A percentile compares a stretch with the other conserved stretches of the same genome.
These are phyloP conservation scores for Sphyrna mokarran DNA, from an alignment of 2,113 vertebrate genomes.

Conservation along the genomic window DNA sequence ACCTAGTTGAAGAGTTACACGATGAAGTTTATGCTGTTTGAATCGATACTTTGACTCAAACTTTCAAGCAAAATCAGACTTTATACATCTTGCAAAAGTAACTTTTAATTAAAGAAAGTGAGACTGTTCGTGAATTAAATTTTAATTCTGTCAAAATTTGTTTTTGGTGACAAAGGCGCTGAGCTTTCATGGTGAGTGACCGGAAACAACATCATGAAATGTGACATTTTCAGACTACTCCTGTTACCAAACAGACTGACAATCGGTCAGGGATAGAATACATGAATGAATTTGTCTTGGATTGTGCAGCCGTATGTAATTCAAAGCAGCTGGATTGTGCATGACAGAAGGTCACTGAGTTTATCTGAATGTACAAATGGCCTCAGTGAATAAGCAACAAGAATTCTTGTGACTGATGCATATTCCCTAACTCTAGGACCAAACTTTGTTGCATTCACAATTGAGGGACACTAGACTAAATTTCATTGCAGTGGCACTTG, in stretches of 20 bases:
- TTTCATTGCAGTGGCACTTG: too few species aligned
- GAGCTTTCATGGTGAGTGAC: not conserved
- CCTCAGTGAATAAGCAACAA: not conserved
- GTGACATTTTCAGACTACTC: not conserved
- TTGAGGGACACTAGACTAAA: not conserved
- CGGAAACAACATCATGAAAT: not conserved
- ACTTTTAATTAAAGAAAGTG: too few species aligned
- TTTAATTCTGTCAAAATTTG: not conserved
- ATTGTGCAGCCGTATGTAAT: not conserved
- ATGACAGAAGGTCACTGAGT: not conserved
- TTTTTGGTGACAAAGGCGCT: not conserved
- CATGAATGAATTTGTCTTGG: not conserved
- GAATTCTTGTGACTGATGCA: not conserved
- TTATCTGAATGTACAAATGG: not conserved
- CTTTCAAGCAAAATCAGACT: not conserved
- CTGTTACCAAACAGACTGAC: not conserved
- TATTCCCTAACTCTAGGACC: not conserved
- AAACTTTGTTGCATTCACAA: not conserved
- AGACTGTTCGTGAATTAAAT: not conserved
- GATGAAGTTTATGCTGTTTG: not conserved
- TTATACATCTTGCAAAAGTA: too few species aligned
- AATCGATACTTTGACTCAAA: not conserved
- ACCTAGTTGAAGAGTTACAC: not conserved
- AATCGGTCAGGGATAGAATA: not conserved
- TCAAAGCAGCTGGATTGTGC: not conserved